Base-by-base conservation (phyloP, 2,797 vertebrate species). In the Echeneis naucrates region DNA sequence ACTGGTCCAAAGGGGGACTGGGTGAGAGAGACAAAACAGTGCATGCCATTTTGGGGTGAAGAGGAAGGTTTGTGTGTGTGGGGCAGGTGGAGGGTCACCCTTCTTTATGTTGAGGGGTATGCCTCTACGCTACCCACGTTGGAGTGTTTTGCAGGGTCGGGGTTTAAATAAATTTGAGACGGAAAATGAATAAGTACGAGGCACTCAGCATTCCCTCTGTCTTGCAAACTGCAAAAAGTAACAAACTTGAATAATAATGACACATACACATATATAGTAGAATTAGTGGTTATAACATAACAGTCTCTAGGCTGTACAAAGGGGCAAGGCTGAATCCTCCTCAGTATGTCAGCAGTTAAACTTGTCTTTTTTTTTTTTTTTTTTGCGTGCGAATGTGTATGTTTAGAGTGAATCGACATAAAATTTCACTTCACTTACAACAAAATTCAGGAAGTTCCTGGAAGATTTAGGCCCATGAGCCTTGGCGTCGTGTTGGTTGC, bases 201-300 rank as follows among this genome's bases (percentile, higher is more conserved):
- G 93, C 93, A 94, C 94, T 95, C 94, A 88, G 92, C 93, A 94
- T 94, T 94, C 92, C 92, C 91, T 94, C 92, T 91, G 91, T 92
- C 91, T 94, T 90, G 92, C 93, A 94, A 93, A 93, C 88, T 91
- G 90, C 92, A 92, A 88, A 92, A 93, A 92, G 88, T 92, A 90
- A 92, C 87, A 94, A 94, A 92, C 58, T 88, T 72, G 87, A 92
- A 88, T 93, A 92, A 92, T 94, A 92, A 93, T 92, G 91, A 93
- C 87, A 94, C 90, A 91, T 91, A 91, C 83, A 92, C 80, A 62
- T 92, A 93, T 94, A 94, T 93, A 92, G 73, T 88, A 92, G 92
- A 95, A 91, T 90, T 88, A 92, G 93, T 93, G 93, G 90, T 93
- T 93, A 92, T 93, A 93, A 94, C 90, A 82, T 94, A 95, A 95